phyloP scores from a whole-genome alignment of 1,140 invertebrate species.

The Gonatopus flavifemur region DNA sequence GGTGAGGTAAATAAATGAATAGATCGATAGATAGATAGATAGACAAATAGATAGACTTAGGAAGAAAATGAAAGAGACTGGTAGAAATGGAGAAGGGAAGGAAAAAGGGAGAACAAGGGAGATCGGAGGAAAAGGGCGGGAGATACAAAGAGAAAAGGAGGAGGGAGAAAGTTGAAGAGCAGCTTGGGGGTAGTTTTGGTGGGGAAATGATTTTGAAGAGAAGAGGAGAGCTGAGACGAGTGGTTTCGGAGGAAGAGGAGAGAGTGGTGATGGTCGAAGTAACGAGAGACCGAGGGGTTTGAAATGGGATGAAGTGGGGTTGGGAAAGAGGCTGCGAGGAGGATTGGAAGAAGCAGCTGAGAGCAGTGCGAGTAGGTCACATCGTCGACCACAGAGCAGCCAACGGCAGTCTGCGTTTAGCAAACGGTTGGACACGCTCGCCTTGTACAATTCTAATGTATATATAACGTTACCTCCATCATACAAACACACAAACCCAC shows the following conservation, averaged over 20 bases:
- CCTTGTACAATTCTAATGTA: too few relatives aligned
- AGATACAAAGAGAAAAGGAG: not conserved
- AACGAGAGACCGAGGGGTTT: not conserved
- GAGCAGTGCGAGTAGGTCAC: slow-evolving; percentile 54
- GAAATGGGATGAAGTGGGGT: not conserved
- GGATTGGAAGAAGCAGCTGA: slow-evolving; percentile 54
- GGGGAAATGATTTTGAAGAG: slow-evolving; percentile 8
- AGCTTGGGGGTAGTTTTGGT: slow-evolving; percentile 3
- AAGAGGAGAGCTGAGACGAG: not conserved
- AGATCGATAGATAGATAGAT: too few relatives aligned
- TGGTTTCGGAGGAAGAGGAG: slow-evolving; percentile 11
- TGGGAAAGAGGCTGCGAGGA: slow-evolving; percentile 4
- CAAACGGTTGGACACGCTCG: slow-evolving; percentile 37
- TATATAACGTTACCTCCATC: too few relatives aligned
- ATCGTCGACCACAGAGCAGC: slow-evolving; percentile 47
- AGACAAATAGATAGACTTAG: too few relatives aligned
- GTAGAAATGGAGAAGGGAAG: not conserved
- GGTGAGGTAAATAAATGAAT: too few relatives aligned
- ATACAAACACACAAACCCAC: too few relatives aligned
- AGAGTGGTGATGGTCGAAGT: slow-evolving; percentile 11
- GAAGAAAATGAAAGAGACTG: not conserved
- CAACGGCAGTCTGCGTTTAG: slow-evolving; percentile 46
- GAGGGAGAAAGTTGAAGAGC: not conserved
- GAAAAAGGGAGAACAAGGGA: not conserved
- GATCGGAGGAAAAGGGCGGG: not conserved